A percentile compares a stretch with the other conserved stretches of the same genome.
These are phyloP conservation scores for Leucophora obtusa DNA, from an alignment of 2,888 invertebrate genomes.

Conservation along the genomic window DNA sequence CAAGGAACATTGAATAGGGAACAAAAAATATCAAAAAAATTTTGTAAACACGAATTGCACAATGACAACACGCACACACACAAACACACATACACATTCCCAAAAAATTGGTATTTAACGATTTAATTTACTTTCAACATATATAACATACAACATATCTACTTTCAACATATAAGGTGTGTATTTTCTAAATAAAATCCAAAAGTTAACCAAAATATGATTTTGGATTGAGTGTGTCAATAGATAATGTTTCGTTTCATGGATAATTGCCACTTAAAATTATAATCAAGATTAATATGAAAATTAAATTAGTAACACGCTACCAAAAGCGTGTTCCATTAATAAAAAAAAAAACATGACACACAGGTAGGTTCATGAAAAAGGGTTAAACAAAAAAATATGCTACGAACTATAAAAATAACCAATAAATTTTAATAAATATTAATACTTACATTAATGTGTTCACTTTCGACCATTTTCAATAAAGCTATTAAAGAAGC, in stretches of 20 bases:
- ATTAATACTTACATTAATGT: slow-evolving; percentile 80
- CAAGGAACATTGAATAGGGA: too few species aligned
- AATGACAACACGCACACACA: too few species aligned
- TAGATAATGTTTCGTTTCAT: slow-evolving; percentile 33
- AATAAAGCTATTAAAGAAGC: slow-evolving; percentile 83
- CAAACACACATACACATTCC: too few species aligned
- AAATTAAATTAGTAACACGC: slow-evolving; percentile 48
- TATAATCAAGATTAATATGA: slow-evolving; percentile 51
- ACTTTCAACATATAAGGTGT: background rate
- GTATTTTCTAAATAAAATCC: background rate
- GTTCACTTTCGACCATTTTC: slow-evolving; percentile 81
- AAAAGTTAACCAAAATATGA: background rate
- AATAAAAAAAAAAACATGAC: background rate
- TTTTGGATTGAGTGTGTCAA: slow-evolving; percentile 1
- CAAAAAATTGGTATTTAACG: too few species aligned
- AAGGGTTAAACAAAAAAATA: slow-evolving; percentile 11
- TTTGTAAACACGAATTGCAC: too few species aligned
- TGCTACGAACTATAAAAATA: background rate
- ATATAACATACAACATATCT: too few species aligned
- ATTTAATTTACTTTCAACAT: too few species aligned
- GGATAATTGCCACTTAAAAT: slow-evolving; percentile 37
- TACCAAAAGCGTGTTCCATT: slow-evolving; percentile 7
- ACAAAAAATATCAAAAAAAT: too few species aligned
- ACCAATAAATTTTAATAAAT: slow-evolving; percentile 22
- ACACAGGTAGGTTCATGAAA: background rate